Evolutionary conservation across 2,797 vertebrate species (phyloP).

Genomic region (Pampus argenteus): DNA sequence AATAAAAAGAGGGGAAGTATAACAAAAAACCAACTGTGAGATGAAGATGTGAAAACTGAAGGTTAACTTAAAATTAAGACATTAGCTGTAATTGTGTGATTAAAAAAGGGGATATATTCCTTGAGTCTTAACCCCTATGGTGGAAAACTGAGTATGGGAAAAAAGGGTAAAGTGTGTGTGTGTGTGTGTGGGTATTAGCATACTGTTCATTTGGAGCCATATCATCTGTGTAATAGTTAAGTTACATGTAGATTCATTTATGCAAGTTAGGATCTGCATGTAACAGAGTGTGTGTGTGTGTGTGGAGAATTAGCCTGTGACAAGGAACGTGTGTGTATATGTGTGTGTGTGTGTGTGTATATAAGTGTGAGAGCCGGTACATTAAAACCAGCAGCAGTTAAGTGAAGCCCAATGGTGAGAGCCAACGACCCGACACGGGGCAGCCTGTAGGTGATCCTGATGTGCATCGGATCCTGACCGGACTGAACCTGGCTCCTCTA

Average conservation of each 20-base stretch:
- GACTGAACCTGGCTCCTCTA: constrained; percentile 66
- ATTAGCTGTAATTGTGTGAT: constrained; percentile 57
- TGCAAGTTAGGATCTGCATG: constrained; percentile 39
- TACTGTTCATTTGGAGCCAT: constrained; percentile 50
- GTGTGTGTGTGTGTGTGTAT: constrained; percentile 34
- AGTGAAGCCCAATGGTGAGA: constrained; percentile 64
- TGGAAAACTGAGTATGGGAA: constrained; percentile 46
- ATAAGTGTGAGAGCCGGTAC: constrained; percentile 49
- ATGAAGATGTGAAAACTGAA: constrained; percentile 66
- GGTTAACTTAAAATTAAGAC: constrained; percentile 69
- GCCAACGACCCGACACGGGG: constrained; percentile 42
- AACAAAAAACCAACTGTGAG: constrained; percentile 63
- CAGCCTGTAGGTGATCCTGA: constrained; percentile 67
- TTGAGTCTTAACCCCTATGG: constrained; percentile 41
- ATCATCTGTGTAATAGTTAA: constrained; percentile 42
- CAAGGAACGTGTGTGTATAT: constrained; percentile 22
- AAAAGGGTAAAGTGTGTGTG: constrained; percentile 23
- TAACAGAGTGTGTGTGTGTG: constrained; percentile 21
- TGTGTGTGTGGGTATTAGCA: constrained; percentile 42
- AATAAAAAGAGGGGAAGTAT: constrained; percentile 49
- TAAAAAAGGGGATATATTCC: constrained; percentile 48
- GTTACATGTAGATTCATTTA: constrained; percentile 36
- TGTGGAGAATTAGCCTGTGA: constrained; percentile 45
- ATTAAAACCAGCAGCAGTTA: constrained; percentile 70
- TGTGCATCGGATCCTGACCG: constrained; percentile 61